Evolutionary conservation across 1,140 invertebrate species (phyloP), one percentile per base, ranked within the genome.

Genomic region (Lordiphosa stackelbergi): DNA sequence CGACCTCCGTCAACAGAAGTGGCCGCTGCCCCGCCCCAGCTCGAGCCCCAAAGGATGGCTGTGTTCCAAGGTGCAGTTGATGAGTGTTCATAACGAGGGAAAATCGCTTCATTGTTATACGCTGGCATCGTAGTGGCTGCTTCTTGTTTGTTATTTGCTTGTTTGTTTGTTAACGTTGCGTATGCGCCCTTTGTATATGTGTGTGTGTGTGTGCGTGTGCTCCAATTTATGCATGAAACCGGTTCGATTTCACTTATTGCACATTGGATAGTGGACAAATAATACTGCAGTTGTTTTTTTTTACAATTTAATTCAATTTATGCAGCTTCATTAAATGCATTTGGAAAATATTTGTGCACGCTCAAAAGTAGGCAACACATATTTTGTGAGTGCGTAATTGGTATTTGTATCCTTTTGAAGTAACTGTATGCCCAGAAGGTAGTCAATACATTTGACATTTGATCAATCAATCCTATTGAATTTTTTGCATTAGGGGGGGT

Each of bases 81-180:
- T 85, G 74, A 75, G 79, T 85, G 79, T 70, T 70, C 66, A 85
- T 85, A 86, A 85, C 85, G 75, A 73, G 70, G 56, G 62, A 40
- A 74, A 85, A 78, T 87, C 73, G 83, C 73, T 84, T 87, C 74
- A 77, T 77, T 77, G 59, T 78, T 66, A 55, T 64, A 55, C 42
- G 57, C 28, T 19, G 16, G 8, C 53, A 40, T 46, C 54, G 57
- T 56, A 58, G 68, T 64, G 49, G 59, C 49, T 55, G 55, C 49
- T 48, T 28, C 40, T 43, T 66, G 64, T 63, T 65, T 77, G 66
- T 69, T 71, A 71, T 72, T 85, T 63, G 77, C 62, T 87, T 72
- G 62, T 71, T 85, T 85, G 28, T 85, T 83, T 86, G 87, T 51
- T 73, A 83, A 69, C 73, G 60, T 51, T 63, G 63, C 73, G 73